Percentiles rank a stretch among this genome's conserved stretches.
phyloP scores from a whole-genome alignment of 2,113 vertebrate species.

The Lynx canadensis region DNA sequence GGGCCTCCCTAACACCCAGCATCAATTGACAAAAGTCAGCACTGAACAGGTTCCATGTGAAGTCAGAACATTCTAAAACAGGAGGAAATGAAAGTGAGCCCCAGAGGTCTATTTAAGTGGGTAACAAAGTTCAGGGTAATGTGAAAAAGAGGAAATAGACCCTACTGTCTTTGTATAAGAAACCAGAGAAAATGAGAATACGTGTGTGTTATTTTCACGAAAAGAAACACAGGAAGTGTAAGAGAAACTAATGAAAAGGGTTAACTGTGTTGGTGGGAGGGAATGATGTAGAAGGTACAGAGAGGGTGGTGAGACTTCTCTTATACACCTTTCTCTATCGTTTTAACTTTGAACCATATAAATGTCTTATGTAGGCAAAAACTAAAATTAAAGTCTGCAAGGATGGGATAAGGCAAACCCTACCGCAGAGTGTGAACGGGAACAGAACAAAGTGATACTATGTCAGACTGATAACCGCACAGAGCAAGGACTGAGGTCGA shows the following conservation, averaged over 20 bases:
- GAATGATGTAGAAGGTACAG: fast-evolving
- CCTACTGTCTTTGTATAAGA: neutral
- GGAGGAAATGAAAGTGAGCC: neutral
- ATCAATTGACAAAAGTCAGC: neutral
- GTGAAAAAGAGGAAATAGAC: neutral
- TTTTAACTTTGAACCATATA: neutral
- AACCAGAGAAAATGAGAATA: neutral
- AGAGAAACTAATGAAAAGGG: neutral
- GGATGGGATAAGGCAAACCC: neutral
- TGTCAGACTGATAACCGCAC: neutral
- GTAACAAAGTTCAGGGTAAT: neutral
- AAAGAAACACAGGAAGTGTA: neutral
- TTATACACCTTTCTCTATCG: fast-evolving
- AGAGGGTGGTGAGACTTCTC: neutral
- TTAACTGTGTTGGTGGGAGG: neutral
- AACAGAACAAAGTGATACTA: neutral
- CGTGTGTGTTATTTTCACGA: neutral
- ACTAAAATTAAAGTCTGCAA: neutral
- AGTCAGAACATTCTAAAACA: neutral
- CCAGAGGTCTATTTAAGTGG: neutral
- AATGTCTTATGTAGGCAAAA: neutral
- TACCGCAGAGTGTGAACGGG: neutral
- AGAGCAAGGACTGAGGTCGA: too few species aligned
- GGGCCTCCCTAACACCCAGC: neutral
- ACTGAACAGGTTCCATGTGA: neutral